These are phyloP conservation scores for Pristionchus mayeri DNA, from an alignment of 2,888 invertebrate species.

Conservation along the genomic window DNA sequence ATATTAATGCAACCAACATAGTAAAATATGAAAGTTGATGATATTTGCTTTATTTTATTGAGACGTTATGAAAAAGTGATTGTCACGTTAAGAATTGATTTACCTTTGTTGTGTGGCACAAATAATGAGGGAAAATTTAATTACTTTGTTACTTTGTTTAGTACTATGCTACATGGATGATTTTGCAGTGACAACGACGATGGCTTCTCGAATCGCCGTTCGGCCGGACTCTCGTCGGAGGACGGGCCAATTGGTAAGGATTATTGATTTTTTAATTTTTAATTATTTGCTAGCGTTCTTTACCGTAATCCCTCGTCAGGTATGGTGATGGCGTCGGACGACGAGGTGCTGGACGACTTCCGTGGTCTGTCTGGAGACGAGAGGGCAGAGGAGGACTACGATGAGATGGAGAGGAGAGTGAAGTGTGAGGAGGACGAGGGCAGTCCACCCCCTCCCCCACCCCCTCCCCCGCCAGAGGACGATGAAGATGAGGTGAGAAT, in stretches of 20 bases:
- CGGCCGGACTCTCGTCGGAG: constrained; percentile 16
- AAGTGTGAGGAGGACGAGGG: constrained; percentile 55
- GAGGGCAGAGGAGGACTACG: not conserved
- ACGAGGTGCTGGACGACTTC: not conserved
- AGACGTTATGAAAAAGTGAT: no score
- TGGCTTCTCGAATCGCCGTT: constrained; percentile 20
- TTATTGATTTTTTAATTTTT: not conserved
- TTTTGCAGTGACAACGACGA: constrained; percentile 27
- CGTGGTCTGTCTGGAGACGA: not conserved
- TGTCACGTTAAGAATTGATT: no score
- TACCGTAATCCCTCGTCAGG: not conserved
- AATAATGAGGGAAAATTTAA: no score
- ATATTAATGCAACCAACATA: not conserved
- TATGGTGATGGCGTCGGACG: constrained; percentile 31
- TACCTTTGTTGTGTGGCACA: no score
- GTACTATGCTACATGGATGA: no score
- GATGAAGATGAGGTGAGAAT: not conserved
- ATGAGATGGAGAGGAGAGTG: not conserved
- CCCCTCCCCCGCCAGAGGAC: constrained; percentile 27
- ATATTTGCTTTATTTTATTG: not conserved
- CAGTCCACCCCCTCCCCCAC: constrained; percentile 33
- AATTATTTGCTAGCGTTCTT: no score
- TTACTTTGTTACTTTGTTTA: no score
- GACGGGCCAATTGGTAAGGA: not conserved
- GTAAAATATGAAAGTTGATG: no score